phyloP scores from a whole-genome alignment of 2,113 vertebrate genomes.

The Lagopus leucura region DNA sequence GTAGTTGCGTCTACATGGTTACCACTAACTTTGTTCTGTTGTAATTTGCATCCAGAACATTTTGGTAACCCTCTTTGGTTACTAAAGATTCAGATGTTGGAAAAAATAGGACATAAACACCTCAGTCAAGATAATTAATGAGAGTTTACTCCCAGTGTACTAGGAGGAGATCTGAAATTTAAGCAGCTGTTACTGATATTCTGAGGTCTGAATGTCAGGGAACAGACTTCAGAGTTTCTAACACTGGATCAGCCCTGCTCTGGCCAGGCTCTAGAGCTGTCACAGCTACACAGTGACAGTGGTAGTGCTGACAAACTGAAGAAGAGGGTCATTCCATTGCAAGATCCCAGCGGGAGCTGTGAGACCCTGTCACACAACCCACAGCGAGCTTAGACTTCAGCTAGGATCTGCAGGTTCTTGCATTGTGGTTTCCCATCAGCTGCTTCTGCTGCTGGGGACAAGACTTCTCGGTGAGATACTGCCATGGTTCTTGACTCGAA shows the following conservation, averaged over 20 bases:
- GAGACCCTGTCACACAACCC: background rate
- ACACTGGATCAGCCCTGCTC: background rate
- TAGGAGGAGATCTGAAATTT: background rate
- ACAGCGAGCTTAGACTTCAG: background rate
- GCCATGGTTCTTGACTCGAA: background rate
- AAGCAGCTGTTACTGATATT: background rate
- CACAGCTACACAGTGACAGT: background rate
- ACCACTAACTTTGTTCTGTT: background rate
- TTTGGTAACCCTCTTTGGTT: background rate
- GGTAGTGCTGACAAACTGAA: background rate
- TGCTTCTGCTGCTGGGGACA: background rate
- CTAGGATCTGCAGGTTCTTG: background rate
- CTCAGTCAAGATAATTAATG: background rate
- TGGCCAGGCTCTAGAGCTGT: background rate
- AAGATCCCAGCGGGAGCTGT: background rate
- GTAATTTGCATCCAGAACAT: background rate
- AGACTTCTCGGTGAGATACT: background rate
- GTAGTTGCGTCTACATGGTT: background rate
- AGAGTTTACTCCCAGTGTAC: background rate
- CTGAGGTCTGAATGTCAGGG: background rate
- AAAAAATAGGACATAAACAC: background rate
- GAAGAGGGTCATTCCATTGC: background rate
- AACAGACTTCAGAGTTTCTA: background rate
- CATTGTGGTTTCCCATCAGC: background rate
- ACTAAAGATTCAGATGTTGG: background rate